Evolutionary conservation across 2,797 vertebrate genomes (phyloP), one percentile per base, ranked within the genome.

Genomic region (Amblyraja radiata): DNA sequence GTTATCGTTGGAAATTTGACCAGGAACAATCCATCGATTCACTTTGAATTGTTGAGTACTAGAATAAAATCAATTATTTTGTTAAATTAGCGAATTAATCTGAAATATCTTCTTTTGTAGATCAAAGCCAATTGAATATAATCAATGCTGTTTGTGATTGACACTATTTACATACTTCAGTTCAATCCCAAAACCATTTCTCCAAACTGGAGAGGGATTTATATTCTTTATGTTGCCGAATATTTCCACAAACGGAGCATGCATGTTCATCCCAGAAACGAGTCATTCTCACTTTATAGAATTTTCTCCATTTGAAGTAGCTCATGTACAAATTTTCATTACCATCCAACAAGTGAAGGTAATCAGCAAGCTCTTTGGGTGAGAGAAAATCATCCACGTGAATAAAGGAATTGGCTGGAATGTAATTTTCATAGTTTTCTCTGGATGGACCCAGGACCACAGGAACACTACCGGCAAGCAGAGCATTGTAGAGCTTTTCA

Each of bases 261-360:
- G 98, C 98, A n/a, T 99, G 98, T 95, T 98, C 98, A 93, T 98
- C 97, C 98, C 98, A 99, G 95, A 99, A 99, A 93, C 96, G 97
- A 74, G 97, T 96, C 95, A 97, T 97, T 95, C 97, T 98, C 93
- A 99, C 98, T 94, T 98, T 98, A 96, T 99, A 99, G 96, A 98
- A 97, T 94, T 97, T 98, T 93, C 97, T 97, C 99, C 99, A 99
- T 95, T 98, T 97, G 96, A 99, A 99, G 95, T 99, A 99, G 95
- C 96, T 97, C 94, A 98, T 96, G 94, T 99, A 99, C 95, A 98
- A 95, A 93, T 98, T 98, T 95, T 98, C 97, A 46, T 99, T 98
- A 97, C 98, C 98, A 96, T 99, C 98, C 94, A 99, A 96, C 94
- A 98, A 97, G 94, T 99, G 97, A 95, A 99, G 97, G 95, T 99